Evolutionary conservation across 2,797 vertebrate species (phyloP), one percentile per base, ranked within the genome.

Genomic region (Distichodus sexfasciatus): DNA sequence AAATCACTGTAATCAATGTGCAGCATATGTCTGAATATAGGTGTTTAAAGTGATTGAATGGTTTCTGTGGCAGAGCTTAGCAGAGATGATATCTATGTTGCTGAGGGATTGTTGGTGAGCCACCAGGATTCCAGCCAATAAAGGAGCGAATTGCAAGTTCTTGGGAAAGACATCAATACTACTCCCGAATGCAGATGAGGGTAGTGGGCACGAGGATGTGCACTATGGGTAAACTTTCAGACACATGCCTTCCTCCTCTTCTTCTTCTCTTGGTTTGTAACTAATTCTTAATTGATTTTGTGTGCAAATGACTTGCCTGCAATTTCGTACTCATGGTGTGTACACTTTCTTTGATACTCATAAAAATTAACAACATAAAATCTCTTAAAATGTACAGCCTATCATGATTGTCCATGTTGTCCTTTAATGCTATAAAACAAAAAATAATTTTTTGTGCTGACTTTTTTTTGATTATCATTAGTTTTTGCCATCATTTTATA

Each of bases 171-270:
- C 80, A 67, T 97, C 83, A 97, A 95, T 77, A 99, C 97, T 1
- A 99, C 97, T n/a, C 0, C 83, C 98, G 75, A 99, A 98, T 1
- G 95, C 96, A 9, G 96, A 98, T 23, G 97, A 99, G 84, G n/a
- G 97, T 96, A 50, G 97, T 98, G 9, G n/a, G 92, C 97, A 23
- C 87, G 97, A 76, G 97, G 97, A 48, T 95, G 94, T 74, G 97
- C 97, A 0, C 87, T 99, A 66, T 96, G 98, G 94, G 97, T 99
- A 40, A 51, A 58, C 6, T 33, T 12, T 19, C 21, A 5, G 2
- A 14, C 2, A 48, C 19, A 48, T 26, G 14, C 26, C 26, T 35
- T 48, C 9, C 23, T 48, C 26, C 21, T 24, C 46, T 73, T 67
- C 51, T n/a, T n/a, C n/a, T n/a, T n/a, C n/a, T n/a, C n/a, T n/a